Base-by-base conservation (phyloP, 2,797 vertebrate species). In the Amblyopsis hoosieri region DNA sequence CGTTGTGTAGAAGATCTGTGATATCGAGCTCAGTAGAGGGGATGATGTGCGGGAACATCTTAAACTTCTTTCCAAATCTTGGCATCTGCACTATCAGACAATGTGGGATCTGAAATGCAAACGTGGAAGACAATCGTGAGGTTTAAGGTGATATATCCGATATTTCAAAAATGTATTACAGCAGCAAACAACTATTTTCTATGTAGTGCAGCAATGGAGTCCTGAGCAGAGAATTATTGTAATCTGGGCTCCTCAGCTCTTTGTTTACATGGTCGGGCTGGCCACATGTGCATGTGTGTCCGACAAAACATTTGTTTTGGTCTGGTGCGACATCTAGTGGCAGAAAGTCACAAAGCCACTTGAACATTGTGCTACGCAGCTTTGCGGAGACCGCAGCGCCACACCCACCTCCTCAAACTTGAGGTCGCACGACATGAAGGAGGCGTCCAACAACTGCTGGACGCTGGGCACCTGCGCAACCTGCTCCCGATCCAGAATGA, bases 1-100 rank as follows among this genome's bases (percentile, higher is more conserved):
- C 85, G 71, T 90, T 91, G 69, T 89, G 77, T 1, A 95, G 78
- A n/a, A 94, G 86, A 73, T 94, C 89, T 55, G 92, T 93, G 74
- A 95, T 70, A 74, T 95, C 93, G 69, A 95, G 83, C 72, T 94
- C 89, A 47, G 85, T 85, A 64, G 94, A 92, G 13, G 94, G 94
- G 67, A 94, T 88, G 64, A 94, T 93, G 64, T 90, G 87, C 49
- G 93, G 83, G 76, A 94, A 95, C 93, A 94, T 94, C 76, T 94
- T 94, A 19, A 91, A 95, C 71, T 89, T 90, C 78, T 93, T 95
- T 66, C 94, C 94, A 86, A 92, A 95, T 62, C 94, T 85, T 42
- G 94, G 94, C 93, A 94, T 94, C 74, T 94, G 94, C 54, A 95
- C 75, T 48, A 95, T 91, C 1, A 95, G 86, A 74, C 92, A 94